Evolutionary conservation across 2,888 invertebrate genomes (phyloP), one percentile per base, ranked within the genome.

Genomic region (Drosophila engyochracea): DNA sequence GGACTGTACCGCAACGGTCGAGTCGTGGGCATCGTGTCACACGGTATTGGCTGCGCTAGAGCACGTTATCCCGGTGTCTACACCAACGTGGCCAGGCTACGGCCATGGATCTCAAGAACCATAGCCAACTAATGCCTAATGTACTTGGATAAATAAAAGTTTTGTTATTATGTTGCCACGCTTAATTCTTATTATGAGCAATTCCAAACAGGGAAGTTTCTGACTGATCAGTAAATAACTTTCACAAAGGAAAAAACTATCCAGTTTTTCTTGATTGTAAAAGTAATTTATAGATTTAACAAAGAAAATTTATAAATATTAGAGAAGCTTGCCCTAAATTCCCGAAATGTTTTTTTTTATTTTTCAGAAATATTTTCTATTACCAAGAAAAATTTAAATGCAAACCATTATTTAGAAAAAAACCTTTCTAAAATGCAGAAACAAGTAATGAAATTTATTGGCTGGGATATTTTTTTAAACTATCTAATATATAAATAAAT

Each of bases 1-100:
- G 82, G 91, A 0, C 81, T 73, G 4, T 74, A 85, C 0, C 57
- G 39, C 4, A 68, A 79, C 7, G 75, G 74, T 19, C 49, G 39
- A n/a, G 74, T 92, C 82, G 62, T 92, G 95, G 97, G 97, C 22
- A 94, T 97, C 10, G 96, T 97, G 0, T 97, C 97, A 0, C 92
- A 81, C 61, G 92, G 92, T 0, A 52, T 63, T 19, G 90, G 90
- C 2, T 93, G 92, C 55, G 93, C 82, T 14, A 66, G 83, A 81
- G 94, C 95, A 0, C 94, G 95, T 0, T 95, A 94, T 83, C 97
- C 97, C 0, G 97, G 97, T 0, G 97, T 97, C 4, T 97, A 97
- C 92, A 94, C 96, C 19, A 47, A 33, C 7, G 57, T 74, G 1
- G 0, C 53, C 3, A 19, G 5, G 0, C 16, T 76, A 0, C 31